Evolutionary conservation across 2,797 vertebrate genomes (phyloP).

Genomic region (Schizopygopsis pylzovi): DNA sequence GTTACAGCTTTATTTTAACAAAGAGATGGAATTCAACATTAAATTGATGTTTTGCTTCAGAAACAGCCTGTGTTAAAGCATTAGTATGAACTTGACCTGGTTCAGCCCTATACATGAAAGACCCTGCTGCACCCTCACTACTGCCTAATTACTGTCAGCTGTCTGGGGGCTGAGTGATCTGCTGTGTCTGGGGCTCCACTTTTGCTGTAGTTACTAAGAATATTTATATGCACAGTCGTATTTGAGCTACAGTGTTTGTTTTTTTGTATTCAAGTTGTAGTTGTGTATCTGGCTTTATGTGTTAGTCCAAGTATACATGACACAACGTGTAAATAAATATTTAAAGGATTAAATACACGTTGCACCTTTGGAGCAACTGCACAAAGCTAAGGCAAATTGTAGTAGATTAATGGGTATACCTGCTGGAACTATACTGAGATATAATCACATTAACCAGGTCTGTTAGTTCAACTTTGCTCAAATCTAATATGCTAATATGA

Average conservation of each 20-base stretch:
- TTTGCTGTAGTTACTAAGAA: constrained; percentile 33
- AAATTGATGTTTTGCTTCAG: constrained; percentile 45
- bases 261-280: background rate
- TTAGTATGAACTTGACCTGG: constrained; percentile 34
- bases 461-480: background rate
- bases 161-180: constrained; percentile 53
- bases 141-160: constrained; percentile 63
- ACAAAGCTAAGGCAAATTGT: background rate
- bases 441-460: background rate
- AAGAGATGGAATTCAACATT: constrained; percentile 26
- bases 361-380: background rate
- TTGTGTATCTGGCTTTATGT: background rate
- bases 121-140: constrained; percentile 47
- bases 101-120: constrained; percentile 58
- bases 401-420: background rate
- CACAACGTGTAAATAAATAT: background rate
- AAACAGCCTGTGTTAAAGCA: constrained; percentile 24
- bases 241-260: background rate
- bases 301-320: background rate
- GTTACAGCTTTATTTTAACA: constrained; percentile 35
- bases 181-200: constrained; percentile 7
- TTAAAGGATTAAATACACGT: background rate
- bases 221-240: background rate
- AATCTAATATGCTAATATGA: background rate
- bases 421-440: background rate